Conservation (phyloP, 2,113 vertebrate species). For the Brachirus orientalis region DNA sequence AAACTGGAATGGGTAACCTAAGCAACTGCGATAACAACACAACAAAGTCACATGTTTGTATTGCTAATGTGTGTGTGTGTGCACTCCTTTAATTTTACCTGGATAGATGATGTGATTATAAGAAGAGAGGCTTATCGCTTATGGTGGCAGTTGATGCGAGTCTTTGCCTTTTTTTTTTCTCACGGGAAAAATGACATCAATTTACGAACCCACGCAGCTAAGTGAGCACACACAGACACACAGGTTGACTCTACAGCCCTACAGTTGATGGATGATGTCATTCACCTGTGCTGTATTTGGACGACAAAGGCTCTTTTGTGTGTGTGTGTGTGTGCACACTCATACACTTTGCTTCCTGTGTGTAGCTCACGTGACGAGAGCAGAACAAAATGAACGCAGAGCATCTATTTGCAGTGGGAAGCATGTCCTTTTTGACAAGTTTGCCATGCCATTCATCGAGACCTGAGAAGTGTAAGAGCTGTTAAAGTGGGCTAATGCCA, state of each 20-base stretch:
- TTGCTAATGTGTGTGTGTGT: conserved; percentile 1
- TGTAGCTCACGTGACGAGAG: conserved; percentile 48
- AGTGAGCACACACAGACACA: conserved; percentile 10
- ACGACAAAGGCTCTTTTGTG: conserved; percentile 76
- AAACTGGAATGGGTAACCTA: not conserved
- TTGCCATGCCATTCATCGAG: conserved; percentile 50
- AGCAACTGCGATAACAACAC: conserved; percentile 14
- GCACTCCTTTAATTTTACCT: not conserved
- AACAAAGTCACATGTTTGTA: conserved; percentile 25
- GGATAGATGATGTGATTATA: conserved; percentile 9
- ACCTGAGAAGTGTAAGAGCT: conserved; percentile 5
- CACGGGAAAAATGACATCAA: conserved; percentile 49
- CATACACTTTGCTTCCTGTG: conserved; percentile 29
- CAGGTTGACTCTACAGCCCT: conserved; percentile 34
- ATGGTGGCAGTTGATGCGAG: too few species aligned
- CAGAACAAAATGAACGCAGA: conserved; percentile 45
- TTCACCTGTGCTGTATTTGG: conserved; percentile 64
- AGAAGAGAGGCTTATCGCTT: not conserved
- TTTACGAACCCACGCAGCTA: conserved; percentile 40
- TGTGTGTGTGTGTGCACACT: conserved; percentile 48
- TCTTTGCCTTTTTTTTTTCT: conserved; percentile 45
- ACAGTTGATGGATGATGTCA: conserved; percentile 70
- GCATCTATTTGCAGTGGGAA: conserved; percentile 17
- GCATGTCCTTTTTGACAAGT: conserved; percentile 32
- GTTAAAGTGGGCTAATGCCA: conserved; percentile 27